Conservation (phyloP, 2,797 vertebrate genomes). For the Garrulus glandarius region DNA sequence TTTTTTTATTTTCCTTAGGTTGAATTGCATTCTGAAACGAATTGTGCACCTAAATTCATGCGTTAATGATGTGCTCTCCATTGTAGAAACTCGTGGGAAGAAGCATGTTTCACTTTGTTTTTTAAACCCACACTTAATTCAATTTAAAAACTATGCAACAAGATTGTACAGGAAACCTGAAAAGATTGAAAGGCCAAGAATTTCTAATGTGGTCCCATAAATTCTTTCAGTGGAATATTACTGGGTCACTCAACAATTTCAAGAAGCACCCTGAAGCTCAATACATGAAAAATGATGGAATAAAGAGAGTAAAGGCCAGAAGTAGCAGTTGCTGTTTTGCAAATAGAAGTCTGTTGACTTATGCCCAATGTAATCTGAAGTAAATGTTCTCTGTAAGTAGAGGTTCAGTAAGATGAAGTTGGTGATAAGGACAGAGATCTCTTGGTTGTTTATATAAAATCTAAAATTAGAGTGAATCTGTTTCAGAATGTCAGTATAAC, state of each 20-base stretch:
- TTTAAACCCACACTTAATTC: slow-evolving; percentile 3
- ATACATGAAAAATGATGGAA: background rate
- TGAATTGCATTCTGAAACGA: background rate
- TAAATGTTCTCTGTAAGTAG: background rate
- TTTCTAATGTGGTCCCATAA: background rate
- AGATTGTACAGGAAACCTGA: background rate
- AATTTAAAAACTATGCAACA: slow-evolving; percentile 1
- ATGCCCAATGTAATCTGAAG: background rate
- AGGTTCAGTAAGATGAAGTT: background rate
- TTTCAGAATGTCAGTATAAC: background rate
- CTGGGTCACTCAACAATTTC: background rate
- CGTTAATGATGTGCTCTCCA: background rate
- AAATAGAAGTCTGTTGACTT: background rate
- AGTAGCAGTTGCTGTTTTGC: background rate
- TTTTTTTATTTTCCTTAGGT: background rate
- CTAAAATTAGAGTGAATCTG: background rate
- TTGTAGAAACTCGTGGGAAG: slow-evolving; percentile 9
- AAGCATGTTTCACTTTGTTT: slow-evolving; percentile 16
- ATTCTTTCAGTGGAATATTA: background rate
- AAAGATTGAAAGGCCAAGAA: background rate
- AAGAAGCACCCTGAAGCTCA: background rate
- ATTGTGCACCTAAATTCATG: background rate
- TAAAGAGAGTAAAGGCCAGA: background rate
- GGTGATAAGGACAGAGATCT: background rate
- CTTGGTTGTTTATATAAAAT: background rate